Percentiles rank a stretch among this genome's conserved stretches.
Evolutionary conservation across 92 coral and sea anemone species (phyloP).

Genomic region (Epizoanthus illoricatus): DNA sequence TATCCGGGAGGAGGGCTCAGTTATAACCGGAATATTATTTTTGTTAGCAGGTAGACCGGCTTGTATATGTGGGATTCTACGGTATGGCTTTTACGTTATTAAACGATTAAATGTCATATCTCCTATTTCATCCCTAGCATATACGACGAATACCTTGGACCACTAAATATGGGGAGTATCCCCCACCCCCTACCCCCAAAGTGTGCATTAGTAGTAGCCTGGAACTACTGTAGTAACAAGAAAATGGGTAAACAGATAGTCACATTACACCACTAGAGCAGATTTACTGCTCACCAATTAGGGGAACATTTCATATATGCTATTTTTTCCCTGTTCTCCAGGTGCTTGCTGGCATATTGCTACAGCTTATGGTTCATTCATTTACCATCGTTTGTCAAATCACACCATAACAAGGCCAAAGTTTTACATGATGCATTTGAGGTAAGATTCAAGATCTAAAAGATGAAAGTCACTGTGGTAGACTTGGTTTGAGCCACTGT

Average conservation of each 20-base stretch:
- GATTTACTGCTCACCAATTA: too few relatives aligned
- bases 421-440: slow-evolving; percentile 88
- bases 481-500: background rate
- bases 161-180: background rate
- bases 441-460: slow-evolving; percentile 43
- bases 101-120: background rate
- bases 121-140: too few relatives aligned
- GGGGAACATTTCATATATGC: background rate
- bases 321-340: slow-evolving; percentile 32
- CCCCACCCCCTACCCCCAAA: too few relatives aligned
- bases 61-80: too few relatives aligned
- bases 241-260: too few relatives aligned
- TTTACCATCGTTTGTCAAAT: slow-evolving; percentile 87
- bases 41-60: too few relatives aligned
- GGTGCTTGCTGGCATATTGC: slow-evolving; percentile 88
- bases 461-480: background rate
- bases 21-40: too few relatives aligned
- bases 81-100: background rate
- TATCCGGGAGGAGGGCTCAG: too few relatives aligned
- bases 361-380: slow-evolving; percentile 96
- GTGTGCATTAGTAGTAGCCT: too few relatives aligned
- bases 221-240: too few relatives aligned
- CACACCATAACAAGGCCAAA: slow-evolving; percentile 96
- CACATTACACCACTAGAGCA: background rate
- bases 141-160: too few relatives aligned